These are phyloP conservation scores for Amphiduros pacificus DNA, from an alignment of 2,888 invertebrate species.

Conservation along the genomic window DNA sequence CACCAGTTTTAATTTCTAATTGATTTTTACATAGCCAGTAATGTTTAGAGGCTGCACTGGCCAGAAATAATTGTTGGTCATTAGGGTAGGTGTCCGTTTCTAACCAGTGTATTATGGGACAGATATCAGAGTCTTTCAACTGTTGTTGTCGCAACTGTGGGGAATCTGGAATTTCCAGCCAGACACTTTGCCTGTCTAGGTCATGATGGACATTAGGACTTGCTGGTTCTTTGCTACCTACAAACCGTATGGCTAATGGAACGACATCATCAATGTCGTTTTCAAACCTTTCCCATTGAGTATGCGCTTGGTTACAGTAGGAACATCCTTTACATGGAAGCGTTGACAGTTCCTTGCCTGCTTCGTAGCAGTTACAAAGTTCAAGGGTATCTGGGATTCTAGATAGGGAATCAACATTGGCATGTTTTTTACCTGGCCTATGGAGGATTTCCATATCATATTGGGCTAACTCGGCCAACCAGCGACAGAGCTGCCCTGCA, in stretches of 20 bases:
- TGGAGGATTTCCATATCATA: neutral
- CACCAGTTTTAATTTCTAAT: neutral
- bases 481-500: neutral
- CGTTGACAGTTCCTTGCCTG: neutral
- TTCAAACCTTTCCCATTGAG: neutral
- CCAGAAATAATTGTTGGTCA: too few relatives aligned
- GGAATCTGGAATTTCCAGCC: too few relatives aligned
- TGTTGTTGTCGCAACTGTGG: too few relatives aligned
- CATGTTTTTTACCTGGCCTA: neutral
- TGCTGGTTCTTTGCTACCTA: neutral
- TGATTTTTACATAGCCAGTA: neutral
- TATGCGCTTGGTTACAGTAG: neutral
- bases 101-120: too few relatives aligned
- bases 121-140: too few relatives aligned
- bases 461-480: neutral
- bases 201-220: too few relatives aligned
- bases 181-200: too few relatives aligned
- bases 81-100: too few relatives aligned
- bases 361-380: neutral
- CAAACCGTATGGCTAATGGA: neutral
- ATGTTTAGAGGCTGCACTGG: too few relatives aligned
- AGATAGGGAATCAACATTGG: constrained; percentile 1
- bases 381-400: neutral
- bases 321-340: neutral
- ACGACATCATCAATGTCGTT: neutral